Base-by-base conservation (phyloP, 2,797 vertebrate genomes). In the Ctenosaura bakeri region DNA sequence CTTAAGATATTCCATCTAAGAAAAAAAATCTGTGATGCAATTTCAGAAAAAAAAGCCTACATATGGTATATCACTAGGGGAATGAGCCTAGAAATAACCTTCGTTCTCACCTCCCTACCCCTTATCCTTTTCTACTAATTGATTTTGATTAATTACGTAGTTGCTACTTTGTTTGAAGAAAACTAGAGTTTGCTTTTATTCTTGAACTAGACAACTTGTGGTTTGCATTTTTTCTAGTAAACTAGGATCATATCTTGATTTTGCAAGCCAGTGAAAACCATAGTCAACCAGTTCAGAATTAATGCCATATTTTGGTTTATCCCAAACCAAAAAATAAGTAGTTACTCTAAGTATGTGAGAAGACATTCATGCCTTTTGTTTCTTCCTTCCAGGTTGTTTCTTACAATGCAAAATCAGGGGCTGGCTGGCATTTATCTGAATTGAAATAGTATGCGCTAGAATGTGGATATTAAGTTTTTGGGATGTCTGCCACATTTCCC, bases 1-100 rank as follows among this genome's bases (percentile, higher is more conserved):
- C 87, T 90, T 88, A 83, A 56, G 24, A 2, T 64, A 88, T 82
- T 88, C 82, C 85, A n/a, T 35, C 26, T 82, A 22, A 18, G n/a
- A 35, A 35, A 71, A 13, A 71, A 71, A 32, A 9, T 14, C 35
- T 73, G 18, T n/a, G 42, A 32, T 9, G 9, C 16, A 20, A 9
- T 35, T 66, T 52, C 66, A 71, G 14, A 69, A 22, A 13, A 35
- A 85, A 85, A 46, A 46, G 22, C 62, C 22, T 46, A 29, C 5
- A 24, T 1, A 32, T 16, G 7, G 52, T 38, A 54, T 38, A 16
- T 8, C 5, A 73, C 64, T 56, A 42, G 24, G 24, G 35, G 50
- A 52, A 29, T 7, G 4, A 42, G 29, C 24, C 29, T 52, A 6
- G 32, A 52, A 54, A 54, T 4, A n/a, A 22, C 6, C 1, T 76